Conservation (phyloP, 2,888 invertebrate genomes). For the Sthenelais limicola region DNA sequence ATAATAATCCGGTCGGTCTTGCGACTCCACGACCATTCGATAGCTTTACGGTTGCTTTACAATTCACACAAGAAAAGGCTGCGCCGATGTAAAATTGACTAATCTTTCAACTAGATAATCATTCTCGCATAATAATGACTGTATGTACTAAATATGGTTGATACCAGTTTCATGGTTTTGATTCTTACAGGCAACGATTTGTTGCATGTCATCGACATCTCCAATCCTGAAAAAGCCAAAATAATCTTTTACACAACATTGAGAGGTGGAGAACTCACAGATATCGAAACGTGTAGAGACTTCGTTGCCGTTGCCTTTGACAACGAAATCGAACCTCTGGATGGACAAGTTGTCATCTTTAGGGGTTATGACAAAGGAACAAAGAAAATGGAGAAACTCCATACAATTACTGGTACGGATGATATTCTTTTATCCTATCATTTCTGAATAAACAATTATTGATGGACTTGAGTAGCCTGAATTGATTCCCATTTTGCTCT, state of each 20-base stretch:
- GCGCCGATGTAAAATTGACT: too few species aligned
- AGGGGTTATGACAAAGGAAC: constrained; percentile 1
- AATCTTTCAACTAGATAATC: too few species aligned
- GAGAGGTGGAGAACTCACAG: constrained; percentile 55
- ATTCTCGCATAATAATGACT: too few species aligned
- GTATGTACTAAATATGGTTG: too few species aligned
- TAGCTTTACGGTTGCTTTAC: background rate
- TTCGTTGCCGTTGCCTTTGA: constrained; percentile 55
- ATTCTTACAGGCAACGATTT: constrained; percentile 52
- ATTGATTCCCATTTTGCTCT: too few species aligned
- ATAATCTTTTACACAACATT: constrained; percentile 45
- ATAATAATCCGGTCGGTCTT: too few species aligned
- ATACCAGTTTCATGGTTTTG: too few species aligned
- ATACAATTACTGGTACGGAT: constrained; percentile 5
- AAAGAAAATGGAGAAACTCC: background rate
- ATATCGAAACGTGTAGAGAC: constrained; percentile 58
- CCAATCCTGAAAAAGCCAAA: constrained; percentile 50
- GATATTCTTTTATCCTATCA: background rate
- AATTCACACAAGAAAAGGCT: too few species aligned
- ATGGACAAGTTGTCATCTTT: constrained; percentile 28
- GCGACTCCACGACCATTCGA: background rate
- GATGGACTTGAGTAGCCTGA: too few species aligned
- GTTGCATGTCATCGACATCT: constrained; percentile 56
- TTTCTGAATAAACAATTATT: too few species aligned
- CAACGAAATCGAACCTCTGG: constrained; percentile 45